A percentile compares a stretch with the other conserved stretches of the same genome.
phyloP scores from a whole-genome alignment of 1,140 invertebrate genomes.

The Neocloeon triangulifer region DNA sequence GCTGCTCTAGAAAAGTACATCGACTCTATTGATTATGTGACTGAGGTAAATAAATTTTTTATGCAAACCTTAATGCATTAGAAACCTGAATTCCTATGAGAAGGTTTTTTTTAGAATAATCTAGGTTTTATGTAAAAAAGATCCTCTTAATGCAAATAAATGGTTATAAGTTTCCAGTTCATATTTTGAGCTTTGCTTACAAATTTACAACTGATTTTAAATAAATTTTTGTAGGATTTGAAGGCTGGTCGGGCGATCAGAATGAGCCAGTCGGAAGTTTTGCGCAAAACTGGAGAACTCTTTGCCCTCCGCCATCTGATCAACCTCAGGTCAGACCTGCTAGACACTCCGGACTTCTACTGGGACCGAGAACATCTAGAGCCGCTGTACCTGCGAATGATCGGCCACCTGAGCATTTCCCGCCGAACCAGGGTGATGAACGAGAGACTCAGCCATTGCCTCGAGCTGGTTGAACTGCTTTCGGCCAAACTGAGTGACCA shows the following conservation, averaged over 20 bases:
- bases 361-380: constrained; percentile 85
- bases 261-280: constrained; percentile 43
- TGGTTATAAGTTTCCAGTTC: neutral
- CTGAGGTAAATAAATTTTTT: too few species aligned
- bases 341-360: constrained; percentile 92
- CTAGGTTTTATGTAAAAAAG: neutral
- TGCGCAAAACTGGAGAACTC: constrained; percentile 77
- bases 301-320: constrained; percentile 73
- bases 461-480: constrained; percentile 69
- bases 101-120: neutral
- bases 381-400: constrained; percentile 53
- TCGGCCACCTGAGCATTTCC: constrained; percentile 60
- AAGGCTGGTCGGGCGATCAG: constrained; percentile 40
- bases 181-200: too few species aligned
- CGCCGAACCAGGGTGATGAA: constrained; percentile 77
- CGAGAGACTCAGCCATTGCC: constrained; percentile 81
- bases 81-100: neutral
- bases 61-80: neutral
- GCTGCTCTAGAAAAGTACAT: constrained; percentile 59
- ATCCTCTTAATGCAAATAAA: neutral
- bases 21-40: constrained; percentile 56
- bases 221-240: constrained; percentile 41
- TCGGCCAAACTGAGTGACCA: constrained; percentile 70
- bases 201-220: too few species aligned
- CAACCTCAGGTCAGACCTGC: constrained; percentile 77